Evolutionary conservation across 2,797 vertebrate genomes (phyloP), one percentile per base, ranked within the genome.

Genomic region (Protonibea diacanthus): DNA sequence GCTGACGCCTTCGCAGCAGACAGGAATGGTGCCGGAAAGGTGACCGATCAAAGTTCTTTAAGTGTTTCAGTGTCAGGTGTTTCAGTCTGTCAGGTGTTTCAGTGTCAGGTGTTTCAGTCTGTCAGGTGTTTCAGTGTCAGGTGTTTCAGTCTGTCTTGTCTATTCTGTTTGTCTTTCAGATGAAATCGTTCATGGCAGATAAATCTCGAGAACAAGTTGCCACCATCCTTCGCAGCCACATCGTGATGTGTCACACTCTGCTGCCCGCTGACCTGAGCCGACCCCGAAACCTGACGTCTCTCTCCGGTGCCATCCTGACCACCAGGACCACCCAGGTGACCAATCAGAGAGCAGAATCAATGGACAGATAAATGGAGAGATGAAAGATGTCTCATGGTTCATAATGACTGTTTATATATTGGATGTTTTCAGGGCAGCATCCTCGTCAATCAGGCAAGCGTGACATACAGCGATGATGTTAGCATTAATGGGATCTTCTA

Each of bases 401-500:
- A 10, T 3, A 12, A 15, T 17, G 10, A 42, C 6, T 62, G 44
- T 55, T 20, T 62, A 17, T 67, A 0, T 40, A 14, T 27, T 40
- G 13, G 4, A 33, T 80, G 5, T 88, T 92, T 94, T 67, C 91
- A 99, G 98, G 95, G 90, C 10, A 80, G 74, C 0, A 73, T 98
- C 42, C 78, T 91, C 68, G 83, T 99, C 89, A 98, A 98, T 29
- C 84, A 96, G 13, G 95, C 95, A 0, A 96, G 93, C 59, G 87
- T 99, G 78, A 81, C 96, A 13, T 80, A 90, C 86, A 96, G 95
- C 0, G 93, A 97, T 29, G 81, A 75, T 23, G 52, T 96, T 83
- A 92, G 93, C 55, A 86, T 91, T 17, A 99, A 99, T 4, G 98
- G 98, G 0, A 94, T 99, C 71, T 94, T 98, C 81, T 96, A 99